These are phyloP conservation scores for Eustalomyia histrio DNA, from an alignment of 2,888 invertebrate genomes.

Conservation along the genomic window DNA sequence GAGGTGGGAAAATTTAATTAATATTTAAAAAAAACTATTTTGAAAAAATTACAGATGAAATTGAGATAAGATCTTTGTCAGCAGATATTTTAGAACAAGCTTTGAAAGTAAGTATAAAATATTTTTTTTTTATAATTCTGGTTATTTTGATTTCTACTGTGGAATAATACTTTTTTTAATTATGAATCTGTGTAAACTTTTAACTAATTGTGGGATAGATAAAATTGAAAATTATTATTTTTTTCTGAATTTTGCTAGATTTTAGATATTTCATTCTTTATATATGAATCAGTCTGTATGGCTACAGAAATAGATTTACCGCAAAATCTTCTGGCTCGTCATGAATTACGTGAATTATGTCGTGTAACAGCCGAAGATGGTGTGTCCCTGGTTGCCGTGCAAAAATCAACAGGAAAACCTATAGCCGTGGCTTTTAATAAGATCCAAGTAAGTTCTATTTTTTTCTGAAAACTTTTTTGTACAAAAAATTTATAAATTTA, in stretches of 20 bases:
- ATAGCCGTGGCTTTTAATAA: conserved; percentile 85
- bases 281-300: conserved; percentile 82
- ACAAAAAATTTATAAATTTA: too few relatives aligned
- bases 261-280: conserved; percentile 80
- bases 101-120: conserved; percentile 80
- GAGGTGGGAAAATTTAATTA: neutral
- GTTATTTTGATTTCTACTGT: neutral
- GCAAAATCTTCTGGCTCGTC: conserved; percentile 80
- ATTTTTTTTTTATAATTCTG: too few relatives aligned
- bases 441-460: conserved; percentile 81
- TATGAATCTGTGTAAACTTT: too few relatives aligned
- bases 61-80: conserved; percentile 82
- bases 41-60: conserved; percentile 79
- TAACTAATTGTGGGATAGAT: too few relatives aligned
- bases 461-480: too few relatives aligned
- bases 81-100: conserved; percentile 82
- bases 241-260: conserved; percentile 77
- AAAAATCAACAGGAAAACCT: conserved; percentile 81
- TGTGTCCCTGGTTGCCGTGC: conserved; percentile 83
- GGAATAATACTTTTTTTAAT: too few relatives aligned
- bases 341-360: conserved; percentile 83
- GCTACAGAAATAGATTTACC: conserved; percentile 82
- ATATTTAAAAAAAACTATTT: neutral
- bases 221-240: neutral
- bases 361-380: conserved; percentile 83